Base-by-base conservation (phyloP, 2,797 vertebrate genomes). In the Graptemys geographica region DNA sequence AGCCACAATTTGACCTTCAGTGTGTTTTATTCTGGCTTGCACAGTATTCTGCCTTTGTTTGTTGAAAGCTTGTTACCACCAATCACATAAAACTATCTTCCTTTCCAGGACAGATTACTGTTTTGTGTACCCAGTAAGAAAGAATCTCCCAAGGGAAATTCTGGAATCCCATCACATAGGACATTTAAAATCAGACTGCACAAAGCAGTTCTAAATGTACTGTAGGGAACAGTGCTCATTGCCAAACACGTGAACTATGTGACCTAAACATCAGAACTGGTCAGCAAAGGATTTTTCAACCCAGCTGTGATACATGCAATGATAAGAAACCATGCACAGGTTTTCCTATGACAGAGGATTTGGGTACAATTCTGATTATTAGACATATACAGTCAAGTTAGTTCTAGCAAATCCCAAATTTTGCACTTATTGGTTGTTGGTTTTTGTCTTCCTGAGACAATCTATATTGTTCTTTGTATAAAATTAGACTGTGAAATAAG, bases 231-330 rank as follows among this genome's bases (percentile, higher is more conserved):
- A 69, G 65, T 21, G 23, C n/a, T 69, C 19, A 37, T 69, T 69
- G n/a, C 10, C 65, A 69, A 69, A 69, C 33, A 37, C 16, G 11
- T 37, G n/a, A 69, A 69, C 18, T 69, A 21, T 19, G n/a, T 69
- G 65, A 69, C 18, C 19, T 37, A 69, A 11, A 21, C 19, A 23
- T 69, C 65, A 69, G n/a, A 69, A 69, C 21, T 41, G 18, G 69
- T 72, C 69, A 41, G 69, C n/a, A 11, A 72, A 72, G 19, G 19
- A 41, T 37, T 72, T 72, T 37, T 72, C 27, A 59, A 44, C 10
- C 18, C 9, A 56, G 10, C 37, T 31, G 27, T 47, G 11, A 52
- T 87, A 6, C 2, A 1, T 9, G 49, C 8, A 27, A 0, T n/a
- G 72, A 53, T 21, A 84, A 2, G 12, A 0, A 1, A 25, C 27